Evolutionary conservation across 2,888 invertebrate genomes (phyloP), one percentile per base, ranked within the genome.

Genomic region (Cyclophora albipunctata): DNA sequence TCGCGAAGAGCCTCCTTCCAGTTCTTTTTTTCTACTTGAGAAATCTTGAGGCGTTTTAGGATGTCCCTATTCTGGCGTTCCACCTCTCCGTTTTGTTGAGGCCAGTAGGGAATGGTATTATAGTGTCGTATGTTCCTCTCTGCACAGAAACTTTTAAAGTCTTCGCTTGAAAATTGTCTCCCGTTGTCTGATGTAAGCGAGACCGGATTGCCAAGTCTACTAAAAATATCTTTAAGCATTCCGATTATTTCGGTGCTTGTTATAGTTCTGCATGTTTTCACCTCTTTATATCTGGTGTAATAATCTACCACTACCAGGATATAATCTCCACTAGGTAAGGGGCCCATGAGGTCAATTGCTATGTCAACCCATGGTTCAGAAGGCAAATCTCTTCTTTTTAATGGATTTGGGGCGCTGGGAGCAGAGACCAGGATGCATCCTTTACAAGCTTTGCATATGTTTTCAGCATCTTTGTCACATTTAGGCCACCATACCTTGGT

Each of bases 301-400:
- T 37, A 48, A 34, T 49, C 20, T n/a, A 41, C 7, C 7, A 41
- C 7, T 41, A 41, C 41, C 6, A 41, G 20, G 5, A 42, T 4
- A 20, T 42, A 42, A 42, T 42, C 42, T 4, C 20, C 20, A 20
- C 20, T 42, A 41, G 58, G 59, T n/a, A 62, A 37, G 5, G 59
- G 59, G 3, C 59, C 59, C 4, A 71, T n/a, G 4, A 67, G 53
- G 52, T 73, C 70, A 4, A 69, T 59, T 2, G 64, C 65, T 3
- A 65, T 46, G 20, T 65, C 63, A 0, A 60, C 5, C 63, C 62
- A 64, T 3, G 64, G 57, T 20, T 7, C 55, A 2, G 2, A 2
- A 0, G 64, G 64, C 0, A 64, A 53, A 37, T 62, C 57, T 0
- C 62, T 52, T 2, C 64, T 51, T 42, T 61, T 67, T 55, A 66